Conservation (phyloP, 2,797 vertebrate species). For the Pipistrellus kuhlii region DNA sequence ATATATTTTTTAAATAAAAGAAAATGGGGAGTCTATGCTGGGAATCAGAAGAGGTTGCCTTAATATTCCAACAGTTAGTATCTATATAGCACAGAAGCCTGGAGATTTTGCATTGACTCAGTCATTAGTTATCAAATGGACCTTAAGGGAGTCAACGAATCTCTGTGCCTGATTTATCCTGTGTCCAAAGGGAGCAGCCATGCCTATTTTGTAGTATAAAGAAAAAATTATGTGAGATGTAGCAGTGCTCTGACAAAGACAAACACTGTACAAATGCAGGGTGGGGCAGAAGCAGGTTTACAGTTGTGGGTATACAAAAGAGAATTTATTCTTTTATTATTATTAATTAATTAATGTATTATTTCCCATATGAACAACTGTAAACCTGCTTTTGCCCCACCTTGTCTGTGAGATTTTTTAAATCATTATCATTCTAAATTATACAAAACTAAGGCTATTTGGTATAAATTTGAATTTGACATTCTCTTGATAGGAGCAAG, state of each 20-base stretch:
- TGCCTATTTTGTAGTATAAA: background rate
- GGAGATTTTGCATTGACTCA: background rate
- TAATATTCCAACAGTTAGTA: background rate
- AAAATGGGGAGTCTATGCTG: background rate
- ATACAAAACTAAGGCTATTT: background rate
- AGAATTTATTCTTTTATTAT: too few species aligned
- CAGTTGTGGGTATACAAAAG: too few species aligned
- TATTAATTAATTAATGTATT: background rate
- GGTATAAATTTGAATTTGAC: background rate
- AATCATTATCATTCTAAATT: constrained; percentile 52
- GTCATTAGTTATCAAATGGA: background rate
- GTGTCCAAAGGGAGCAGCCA: background rate
- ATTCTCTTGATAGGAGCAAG: constrained; percentile 31
- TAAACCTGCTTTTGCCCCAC: background rate
- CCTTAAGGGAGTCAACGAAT: background rate
- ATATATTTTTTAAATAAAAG: background rate
- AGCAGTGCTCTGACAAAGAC: background rate
- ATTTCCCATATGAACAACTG: background rate
- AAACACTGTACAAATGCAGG: background rate
- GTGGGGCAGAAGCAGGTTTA: background rate
- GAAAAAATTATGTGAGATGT: background rate
- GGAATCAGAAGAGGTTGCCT: background rate
- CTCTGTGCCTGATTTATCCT: background rate
- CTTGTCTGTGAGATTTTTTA: background rate
- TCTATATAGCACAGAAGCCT: background rate